Evolutionary conservation across 2,888 invertebrate genomes (phyloP), one percentile per base, ranked within the genome.

Genomic region (Yponomeuta evonymella): DNA sequence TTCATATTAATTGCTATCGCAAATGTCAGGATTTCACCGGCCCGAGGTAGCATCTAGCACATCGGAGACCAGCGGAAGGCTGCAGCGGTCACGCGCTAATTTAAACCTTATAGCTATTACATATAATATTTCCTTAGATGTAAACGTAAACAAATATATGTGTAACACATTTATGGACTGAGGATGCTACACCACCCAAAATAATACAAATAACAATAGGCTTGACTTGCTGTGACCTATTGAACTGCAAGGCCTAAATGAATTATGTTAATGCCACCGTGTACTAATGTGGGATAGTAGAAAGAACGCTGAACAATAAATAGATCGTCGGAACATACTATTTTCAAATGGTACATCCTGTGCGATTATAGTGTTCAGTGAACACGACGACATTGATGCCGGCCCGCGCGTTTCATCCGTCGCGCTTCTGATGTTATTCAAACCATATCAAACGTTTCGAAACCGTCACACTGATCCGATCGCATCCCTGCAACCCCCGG

Each of bases 371-470:
- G 33, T 51, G 67, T 64, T 67, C 67, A 70, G 70, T 70, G 70
- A 70, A 43, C 71, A 69, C 43, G 58, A 30, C 65, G 70, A 48
- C 62, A 51, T 33, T 43, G 23, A 70, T 66, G 64, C 68, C 74
- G 77, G 77, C 77, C 78, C 74, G 76, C 75, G 78, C 80, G 79
- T 79, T 77, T 86, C 89, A 89, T 86, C 84, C 89, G 85, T 80
- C 82, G 81, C 77, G 79, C 85, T 85, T 90, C 79, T 89, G 89
- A 90, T 90, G 89, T 88, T 89, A 87, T 86, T 86, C 87, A 88
- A 86, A 83, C 78, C 82, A 82, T 86, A 89, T 88, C 90, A 90
- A 89, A 87, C 86, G 86, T 86, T 89, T 87, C 83, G 79, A 83
- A 79, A 82, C 83, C 83, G 85, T 83, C 82, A 83, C 82, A 80